Evolutionary conservation across 2,113 vertebrate genomes (phyloP), one percentile per base, ranked within the genome.

Genomic region (Aphelocoma coerulescens): DNA sequence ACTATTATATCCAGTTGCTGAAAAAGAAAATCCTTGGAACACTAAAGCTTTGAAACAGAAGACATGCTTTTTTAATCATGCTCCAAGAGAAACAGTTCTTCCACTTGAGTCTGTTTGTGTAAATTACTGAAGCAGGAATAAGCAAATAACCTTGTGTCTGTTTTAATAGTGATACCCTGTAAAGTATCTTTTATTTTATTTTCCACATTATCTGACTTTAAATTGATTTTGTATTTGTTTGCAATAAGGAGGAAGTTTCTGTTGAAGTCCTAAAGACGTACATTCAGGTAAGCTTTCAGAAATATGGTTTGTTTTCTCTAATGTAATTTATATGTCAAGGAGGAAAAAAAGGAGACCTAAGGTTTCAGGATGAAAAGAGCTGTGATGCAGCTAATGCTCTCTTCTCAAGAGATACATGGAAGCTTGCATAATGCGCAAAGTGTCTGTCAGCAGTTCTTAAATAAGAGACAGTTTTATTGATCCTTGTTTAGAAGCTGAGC

Each of bases 241-340:
- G 21, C 46, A 52, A 97, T 67, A 93, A 99, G 99, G 99, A 99
- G 96, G 98, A 99, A 91, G 98, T 99, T 86, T 99, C 98, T 55
- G 97, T 99, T 93, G 98, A 99, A 35, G 98, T 99, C 91, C 95
- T 99, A 43, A 99, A 99, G 96, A 97, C 98, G 9, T 99, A 99
- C 83, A 98, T 99, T 97, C 98, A 98, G 98, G 98, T 98, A 98
- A 98, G 93, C 71, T 87, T 93, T 95, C 52, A 51, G 76, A 82
- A 94, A 74, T 68, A 49, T 0, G 26, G 16, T 52, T 89, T 79
- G 27, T 30, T 83, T 92, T 90, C 19, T 81, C 10, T 68, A 35
- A 32, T 35, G 19, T 84, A n/a, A 76, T 68, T 88, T 49, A 81
- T 28, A 61, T 2, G 1, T 79, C 32, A 93, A 41, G 41, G 51